Conservation (phyloP, 2,888 invertebrate species). For the Linnaemya vulpina region DNA sequence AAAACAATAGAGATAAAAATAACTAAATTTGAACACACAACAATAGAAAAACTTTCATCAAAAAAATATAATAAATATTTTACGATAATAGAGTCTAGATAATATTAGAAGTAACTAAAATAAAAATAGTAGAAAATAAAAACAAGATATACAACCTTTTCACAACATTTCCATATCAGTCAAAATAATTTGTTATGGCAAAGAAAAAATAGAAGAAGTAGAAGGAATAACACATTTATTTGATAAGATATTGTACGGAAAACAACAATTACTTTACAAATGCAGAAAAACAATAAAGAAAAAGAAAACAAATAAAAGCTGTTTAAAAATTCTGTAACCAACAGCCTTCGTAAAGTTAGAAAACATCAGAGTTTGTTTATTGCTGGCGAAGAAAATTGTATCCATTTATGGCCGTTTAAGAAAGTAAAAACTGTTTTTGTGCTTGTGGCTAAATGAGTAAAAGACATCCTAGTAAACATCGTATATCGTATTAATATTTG, state of each 20-base stretch:
- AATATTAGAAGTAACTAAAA: neutral
- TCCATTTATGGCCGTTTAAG: constrained; percentile 39
- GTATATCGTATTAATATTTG: constrained; percentile 1
- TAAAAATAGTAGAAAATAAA: neutral
- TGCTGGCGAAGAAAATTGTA: constrained; percentile 14
- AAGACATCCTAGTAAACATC: constrained; percentile 47
- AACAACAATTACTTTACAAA: constrained; percentile 39
- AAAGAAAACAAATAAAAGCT: neutral
- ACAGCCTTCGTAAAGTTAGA: constrained; percentile 51
- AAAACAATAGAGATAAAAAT: neutral
- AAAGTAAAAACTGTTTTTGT: constrained; percentile 58
- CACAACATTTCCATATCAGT: constrained; percentile 44
- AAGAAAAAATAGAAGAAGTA: neutral
- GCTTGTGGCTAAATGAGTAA: neutral
- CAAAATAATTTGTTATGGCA: constrained; percentile 48
- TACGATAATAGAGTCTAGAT: constrained; percentile 32
- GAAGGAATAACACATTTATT: neutral
- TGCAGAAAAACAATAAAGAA: constrained; percentile 25
- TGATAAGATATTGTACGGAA: constrained; percentile 51
- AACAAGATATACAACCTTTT: constrained; percentile 13
- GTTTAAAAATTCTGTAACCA: constrained; percentile 50
- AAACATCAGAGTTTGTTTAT: neutral
- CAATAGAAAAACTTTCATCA: constrained; percentile 30
- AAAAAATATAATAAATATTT: neutral
- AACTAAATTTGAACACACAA: neutral